phyloP scores from a whole-genome alignment of 2,113 vertebrate species.

The Microcebus lehilahytsara region DNA sequence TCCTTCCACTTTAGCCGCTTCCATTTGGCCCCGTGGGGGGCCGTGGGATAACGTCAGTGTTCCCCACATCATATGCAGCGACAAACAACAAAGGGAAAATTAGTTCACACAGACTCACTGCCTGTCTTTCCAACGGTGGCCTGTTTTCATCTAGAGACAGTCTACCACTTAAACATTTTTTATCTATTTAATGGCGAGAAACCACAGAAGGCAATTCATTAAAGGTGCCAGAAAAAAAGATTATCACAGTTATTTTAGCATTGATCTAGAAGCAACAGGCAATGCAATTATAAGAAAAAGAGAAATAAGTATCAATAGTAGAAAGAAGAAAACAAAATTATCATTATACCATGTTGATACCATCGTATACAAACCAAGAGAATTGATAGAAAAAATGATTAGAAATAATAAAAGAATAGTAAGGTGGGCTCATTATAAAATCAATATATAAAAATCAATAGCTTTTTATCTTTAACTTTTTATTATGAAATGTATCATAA shows the following conservation, averaged over 20 bases:
- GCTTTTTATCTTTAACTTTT: conserved; percentile 31
- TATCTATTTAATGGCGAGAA: background rate
- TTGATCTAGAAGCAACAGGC: conserved; percentile 38
- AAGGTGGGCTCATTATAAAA: conserved; percentile 47
- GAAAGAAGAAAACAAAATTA: conserved; percentile 44
- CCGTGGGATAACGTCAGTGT: background rate
- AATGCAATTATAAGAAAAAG: conserved; percentile 38
- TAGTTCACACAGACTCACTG: background rate
- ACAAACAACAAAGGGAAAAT: background rate
- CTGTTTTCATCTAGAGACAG: conserved; percentile 19
- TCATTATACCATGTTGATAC: conserved; percentile 29
- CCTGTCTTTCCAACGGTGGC: background rate
- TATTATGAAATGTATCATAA: conserved; percentile 48
- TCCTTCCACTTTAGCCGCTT: background rate
- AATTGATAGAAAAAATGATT: conserved; percentile 57
- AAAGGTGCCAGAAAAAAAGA: background rate
- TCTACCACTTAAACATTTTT: background rate
- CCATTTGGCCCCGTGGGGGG: background rate
- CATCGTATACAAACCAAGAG: conserved; percentile 22
- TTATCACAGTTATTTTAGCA: conserved; percentile 23
- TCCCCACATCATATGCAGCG: background rate
- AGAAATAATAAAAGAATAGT: conserved; percentile 42
- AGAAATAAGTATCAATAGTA: conserved; percentile 46
- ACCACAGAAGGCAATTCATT: background rate
- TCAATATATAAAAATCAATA: conserved; percentile 61